Evolutionary conservation across 2,888 invertebrate species (phyloP).

Genomic region (Crocallis elinguaria): DNA sequence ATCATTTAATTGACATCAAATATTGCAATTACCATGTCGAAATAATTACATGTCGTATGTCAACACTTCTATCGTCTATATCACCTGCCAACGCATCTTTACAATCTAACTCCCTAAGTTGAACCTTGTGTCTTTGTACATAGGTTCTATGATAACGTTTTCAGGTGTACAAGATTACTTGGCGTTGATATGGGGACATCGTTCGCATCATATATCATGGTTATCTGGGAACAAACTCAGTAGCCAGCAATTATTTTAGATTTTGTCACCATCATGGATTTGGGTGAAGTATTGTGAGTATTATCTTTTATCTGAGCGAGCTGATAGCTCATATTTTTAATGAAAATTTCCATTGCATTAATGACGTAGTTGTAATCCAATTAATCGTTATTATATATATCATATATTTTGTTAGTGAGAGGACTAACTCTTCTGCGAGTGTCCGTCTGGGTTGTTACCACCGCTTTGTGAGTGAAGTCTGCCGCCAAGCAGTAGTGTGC

Average conservation of each 20-base stretch:
- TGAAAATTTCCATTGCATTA: constrained; percentile 17
- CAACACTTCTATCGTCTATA: constrained; percentile 48
- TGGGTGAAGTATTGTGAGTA: constrained; percentile 38
- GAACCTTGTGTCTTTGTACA: neutral
- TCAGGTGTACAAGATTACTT: constrained; percentile 33
- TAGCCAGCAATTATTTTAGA: constrained; percentile 64
- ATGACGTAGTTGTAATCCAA: neutral
- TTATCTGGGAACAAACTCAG: constrained; percentile 58
- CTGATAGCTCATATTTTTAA: constrained; percentile 23
- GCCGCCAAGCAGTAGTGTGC: too few species aligned
- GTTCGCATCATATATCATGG: constrained; percentile 60
- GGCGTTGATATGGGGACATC: constrained; percentile 39
- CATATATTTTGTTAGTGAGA: too few species aligned
- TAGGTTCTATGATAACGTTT: constrained; percentile 17
- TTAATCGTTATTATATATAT: too few species aligned
- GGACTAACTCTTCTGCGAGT: too few species aligned
- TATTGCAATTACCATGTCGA: constrained; percentile 53
- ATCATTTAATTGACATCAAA: constrained; percentile 48
- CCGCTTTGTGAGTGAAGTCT: too few species aligned
- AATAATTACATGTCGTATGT: constrained; percentile 54
- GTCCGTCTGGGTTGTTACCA: too few species aligned
- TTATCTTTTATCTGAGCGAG: constrained; percentile 34
- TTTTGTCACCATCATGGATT: constrained; percentile 52
- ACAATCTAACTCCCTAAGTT: constrained; percentile 8
- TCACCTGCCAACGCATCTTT: constrained; percentile 18